Percentiles rank a stretch among this genome's conserved stretches.
phyloP scores from a whole-genome alignment of 2,888 invertebrate genomes.

The Calliopum simillimum region DNA sequence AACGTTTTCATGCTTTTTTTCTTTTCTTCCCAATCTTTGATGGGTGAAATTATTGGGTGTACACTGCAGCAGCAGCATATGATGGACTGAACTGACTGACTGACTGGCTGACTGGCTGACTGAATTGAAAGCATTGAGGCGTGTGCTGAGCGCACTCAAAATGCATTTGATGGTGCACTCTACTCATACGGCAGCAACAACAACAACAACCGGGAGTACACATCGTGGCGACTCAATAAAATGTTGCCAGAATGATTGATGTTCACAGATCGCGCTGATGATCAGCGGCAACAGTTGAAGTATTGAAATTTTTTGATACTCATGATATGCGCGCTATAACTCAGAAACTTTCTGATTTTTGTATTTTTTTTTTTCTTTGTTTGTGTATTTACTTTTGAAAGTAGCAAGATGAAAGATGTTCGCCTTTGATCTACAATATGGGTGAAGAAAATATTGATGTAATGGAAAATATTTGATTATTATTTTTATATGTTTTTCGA shows the following conservation, averaged over 20 bases:
- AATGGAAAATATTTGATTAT: constrained; percentile 11
- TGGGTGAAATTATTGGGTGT: too few relatives aligned
- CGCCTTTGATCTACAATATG: constrained; percentile 7
- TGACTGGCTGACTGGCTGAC: not conserved
- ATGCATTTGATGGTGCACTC: constrained; percentile 2
- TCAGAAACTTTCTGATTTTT: too few relatives aligned
- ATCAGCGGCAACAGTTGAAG: not conserved
- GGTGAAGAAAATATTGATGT: constrained; percentile 2
- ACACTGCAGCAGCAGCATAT: not conserved
- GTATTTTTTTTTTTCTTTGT: not conserved
- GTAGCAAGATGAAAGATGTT: not conserved
- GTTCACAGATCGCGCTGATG: not conserved
- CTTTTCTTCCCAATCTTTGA: too few relatives aligned
- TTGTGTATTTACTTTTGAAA: not conserved
- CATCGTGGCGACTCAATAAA: constrained; percentile 4
- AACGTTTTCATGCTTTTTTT: not conserved
- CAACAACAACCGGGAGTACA: not conserved
- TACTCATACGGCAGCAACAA: not conserved
- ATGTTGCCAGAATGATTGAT: constrained; percentile 15
- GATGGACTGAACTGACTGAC: not conserved
- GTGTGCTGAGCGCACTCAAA: not conserved
- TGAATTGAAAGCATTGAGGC: not conserved
- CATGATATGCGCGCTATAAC: not conserved
- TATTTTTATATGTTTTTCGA: not conserved
- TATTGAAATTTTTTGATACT: not conserved